phyloP scores from a whole-genome alignment of 2,797 vertebrate genomes.

The Lycodopsis pacificus region DNA sequence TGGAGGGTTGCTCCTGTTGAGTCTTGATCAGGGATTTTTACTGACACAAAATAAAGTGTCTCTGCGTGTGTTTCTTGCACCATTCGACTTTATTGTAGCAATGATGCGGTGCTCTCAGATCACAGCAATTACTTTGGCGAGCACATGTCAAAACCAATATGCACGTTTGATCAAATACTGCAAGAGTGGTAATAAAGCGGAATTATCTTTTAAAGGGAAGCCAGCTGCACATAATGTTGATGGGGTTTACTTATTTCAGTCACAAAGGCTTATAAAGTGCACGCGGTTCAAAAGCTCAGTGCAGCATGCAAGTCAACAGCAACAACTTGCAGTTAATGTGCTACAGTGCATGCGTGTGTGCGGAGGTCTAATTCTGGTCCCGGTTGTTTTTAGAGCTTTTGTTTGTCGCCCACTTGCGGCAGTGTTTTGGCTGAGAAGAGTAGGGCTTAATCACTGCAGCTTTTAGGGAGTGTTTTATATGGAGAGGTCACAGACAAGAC shows the following conservation, averaged over 20 bases:
- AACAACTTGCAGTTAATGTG: slow-evolving; percentile 32
- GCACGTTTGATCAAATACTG: not conserved
- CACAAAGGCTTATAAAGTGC: slow-evolving; percentile 33
- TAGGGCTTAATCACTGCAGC: slow-evolving; percentile 63
- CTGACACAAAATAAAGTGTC: not conserved
- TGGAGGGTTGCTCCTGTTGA: not conserved
- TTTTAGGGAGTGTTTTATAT: slow-evolving; percentile 64
- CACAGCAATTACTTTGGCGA: not conserved
- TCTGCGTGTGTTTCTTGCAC: slow-evolving; percentile 7
- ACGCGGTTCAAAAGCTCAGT: slow-evolving; percentile 27
- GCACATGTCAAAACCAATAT: not conserved
- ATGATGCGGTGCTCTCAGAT: slow-evolving; percentile 10
- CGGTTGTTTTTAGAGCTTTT: slow-evolving; percentile 60
- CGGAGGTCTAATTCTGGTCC: slow-evolving; percentile 44
- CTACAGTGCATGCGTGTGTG: slow-evolving; percentile 20
- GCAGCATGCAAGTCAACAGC: slow-evolving; percentile 38
- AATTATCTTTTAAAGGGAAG: slow-evolving; percentile 33
- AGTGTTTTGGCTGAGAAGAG: slow-evolving; percentile 40
- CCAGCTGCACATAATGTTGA: slow-evolving; percentile 10
- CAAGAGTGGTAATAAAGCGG: slow-evolving; percentile 2
- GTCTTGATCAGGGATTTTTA: not conserved
- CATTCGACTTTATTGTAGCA: not conserved
- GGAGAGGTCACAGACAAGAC: slow-evolving; percentile 65
- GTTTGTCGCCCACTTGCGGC: slow-evolving; percentile 53
- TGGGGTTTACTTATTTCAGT: slow-evolving; percentile 23